Base-by-base conservation (phyloP, 2,888 invertebrate species). In the Portevinia maculata region DNA sequence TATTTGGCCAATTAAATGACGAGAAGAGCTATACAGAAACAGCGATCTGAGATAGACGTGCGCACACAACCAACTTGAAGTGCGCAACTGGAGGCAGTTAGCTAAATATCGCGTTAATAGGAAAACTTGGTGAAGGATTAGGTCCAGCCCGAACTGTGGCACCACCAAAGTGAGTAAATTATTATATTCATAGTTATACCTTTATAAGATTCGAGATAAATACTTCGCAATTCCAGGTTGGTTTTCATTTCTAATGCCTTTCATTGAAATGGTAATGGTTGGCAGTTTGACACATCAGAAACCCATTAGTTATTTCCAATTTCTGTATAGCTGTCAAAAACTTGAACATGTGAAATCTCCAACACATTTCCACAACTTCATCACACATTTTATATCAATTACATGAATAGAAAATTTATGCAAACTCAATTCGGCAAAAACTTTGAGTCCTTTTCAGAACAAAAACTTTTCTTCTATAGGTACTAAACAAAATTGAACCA, bases 311-410 rank as follows among this genome's bases (percentile, higher is more conserved):
- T 41, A 3, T 13, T n/a, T n/a, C 7, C 21, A 28, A 39, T 24
- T 28, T 15, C 6, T 24, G 37, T 15, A 57, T 1, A 1, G 15
- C 55, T 55, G 15, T 17, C 19, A 46, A 32, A 44, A 48, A 65
- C 13, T 50, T 53, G 28, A 1, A 4, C 46, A 44, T 44, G 30
- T 13, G 2, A 41, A 46, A 55, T 11, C 57, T 21, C 15, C 15
- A 57, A 57, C 37, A 34, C 37, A 69, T 46, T 69, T 57, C 5
- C 46, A 28, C 19, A 44, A 69, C 17, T 57, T 28, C n/a, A 15
- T 34, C 39, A 32, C 48, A 41, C 37, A 73, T 73, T 65, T 64
- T 57, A 64, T 55, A 73, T 62, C 62, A 62, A 73, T 73, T 73
- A 73, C 57, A 30, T 46, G 57, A 73, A 52, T 62, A 15, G 44